These are phyloP conservation scores for Plecotus auritus DNA, from an alignment of 2,113 vertebrate species.

Conservation along the genomic window DNA sequence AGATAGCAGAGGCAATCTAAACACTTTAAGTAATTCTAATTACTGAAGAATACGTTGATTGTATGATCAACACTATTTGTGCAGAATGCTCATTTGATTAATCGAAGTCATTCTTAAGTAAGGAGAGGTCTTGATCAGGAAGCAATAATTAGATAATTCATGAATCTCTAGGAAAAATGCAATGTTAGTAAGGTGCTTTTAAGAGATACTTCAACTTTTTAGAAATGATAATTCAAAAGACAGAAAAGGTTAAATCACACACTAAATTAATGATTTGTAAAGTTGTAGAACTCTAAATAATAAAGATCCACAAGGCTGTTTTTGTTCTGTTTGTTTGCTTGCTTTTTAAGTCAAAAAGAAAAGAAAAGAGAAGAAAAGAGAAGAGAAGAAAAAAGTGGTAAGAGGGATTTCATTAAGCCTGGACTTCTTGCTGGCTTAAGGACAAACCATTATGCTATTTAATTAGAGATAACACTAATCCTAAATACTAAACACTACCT, in stretches of 20 bases:
- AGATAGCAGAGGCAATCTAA: neutral
- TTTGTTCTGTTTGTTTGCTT: neutral
- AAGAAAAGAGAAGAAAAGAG: neutral
- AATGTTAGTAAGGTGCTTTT: neutral
- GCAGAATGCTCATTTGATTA: neutral
- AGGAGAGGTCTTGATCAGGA: neutral
- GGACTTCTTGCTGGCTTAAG: neutral
- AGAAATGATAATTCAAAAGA: slow-evolving; percentile 19
- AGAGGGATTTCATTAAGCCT: slow-evolving; percentile 25
- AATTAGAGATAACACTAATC: slow-evolving; percentile 24
- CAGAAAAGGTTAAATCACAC: slow-evolving; percentile 24
- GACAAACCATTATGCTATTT: neutral
- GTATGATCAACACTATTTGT: neutral
- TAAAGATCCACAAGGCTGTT: neutral
- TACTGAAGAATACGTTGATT: neutral
- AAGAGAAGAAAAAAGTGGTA: neutral
- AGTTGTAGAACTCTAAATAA: slow-evolving; percentile 35
- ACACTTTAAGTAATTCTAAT: neutral
- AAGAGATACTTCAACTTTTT: neutral
- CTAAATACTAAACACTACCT: slow-evolving; percentile 27
- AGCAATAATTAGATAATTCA: neutral
- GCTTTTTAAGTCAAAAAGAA: neutral
- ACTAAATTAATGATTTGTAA: neutral
- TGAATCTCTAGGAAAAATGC: neutral
- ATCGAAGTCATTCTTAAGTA: neutral